Conservation (phyloP, 2,888 invertebrate genomes). For the Polydrusus cervinus region DNA sequence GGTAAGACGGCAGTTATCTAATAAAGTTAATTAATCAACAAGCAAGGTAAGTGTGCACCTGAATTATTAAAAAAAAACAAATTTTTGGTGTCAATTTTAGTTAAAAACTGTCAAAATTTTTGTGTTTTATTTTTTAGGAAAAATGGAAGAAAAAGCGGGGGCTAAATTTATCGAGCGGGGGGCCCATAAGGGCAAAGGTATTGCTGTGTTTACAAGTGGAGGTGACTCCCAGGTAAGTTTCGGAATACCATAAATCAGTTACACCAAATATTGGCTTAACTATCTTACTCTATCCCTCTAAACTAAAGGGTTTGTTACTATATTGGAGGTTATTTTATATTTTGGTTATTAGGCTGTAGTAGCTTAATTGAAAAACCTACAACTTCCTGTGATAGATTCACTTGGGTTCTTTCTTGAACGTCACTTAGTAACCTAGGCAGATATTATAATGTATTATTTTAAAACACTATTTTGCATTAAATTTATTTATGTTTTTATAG, state of each 20-base stretch:
- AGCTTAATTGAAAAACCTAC: too few species aligned
- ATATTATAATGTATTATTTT: too few species aligned
- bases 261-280: slow-evolving; percentile 7
- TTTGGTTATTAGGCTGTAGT: too few species aligned
- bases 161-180: slow-evolving; percentile 86
- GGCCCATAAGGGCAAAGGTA: slow-evolving; percentile 91
- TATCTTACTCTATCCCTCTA: not conserved
- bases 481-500: too few species aligned
- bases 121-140: slow-evolving; percentile 57
- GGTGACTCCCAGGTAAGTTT: slow-evolving; percentile 91
- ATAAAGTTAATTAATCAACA: slow-evolving; percentile 2
- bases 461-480: too few species aligned
- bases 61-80: not conserved
- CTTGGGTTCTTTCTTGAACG: too few species aligned
- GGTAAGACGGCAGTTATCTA: slow-evolving; percentile 20
- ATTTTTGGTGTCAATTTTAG: slow-evolving; percentile 27
- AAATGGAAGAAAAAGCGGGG: slow-evolving; percentile 70
- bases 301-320: not conserved
- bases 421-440: too few species aligned
- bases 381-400: too few species aligned
- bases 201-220: slow-evolving; percentile 97
- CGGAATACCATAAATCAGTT: not conserved
- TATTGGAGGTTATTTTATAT: not conserved
- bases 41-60: slow-evolving; percentile 10
- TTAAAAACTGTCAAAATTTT: slow-evolving; percentile 39